A percentile compares a stretch with the other conserved stretches of the same genome.
Evolutionary conservation across 2,113 vertebrate species (phyloP).

Genomic region (Atherinomorus stipes): DNA sequence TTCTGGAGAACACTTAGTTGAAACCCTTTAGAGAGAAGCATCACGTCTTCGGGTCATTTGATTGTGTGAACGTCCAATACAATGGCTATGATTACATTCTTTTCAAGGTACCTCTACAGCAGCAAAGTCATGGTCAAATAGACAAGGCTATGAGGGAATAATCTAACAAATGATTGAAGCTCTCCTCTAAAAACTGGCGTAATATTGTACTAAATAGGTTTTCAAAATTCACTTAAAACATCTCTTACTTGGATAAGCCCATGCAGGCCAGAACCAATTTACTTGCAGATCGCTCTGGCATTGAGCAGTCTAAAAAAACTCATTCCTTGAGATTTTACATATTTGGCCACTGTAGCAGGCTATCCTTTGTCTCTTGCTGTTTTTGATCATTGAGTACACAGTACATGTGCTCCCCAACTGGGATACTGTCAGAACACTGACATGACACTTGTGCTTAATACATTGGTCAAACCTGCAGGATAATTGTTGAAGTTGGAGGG

Average conservation of each 20-base stretch:
- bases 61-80: conserved; percentile 20
- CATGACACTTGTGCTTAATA: conserved; percentile 37
- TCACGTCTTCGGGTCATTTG: conserved; percentile 19
- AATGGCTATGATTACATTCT: conserved; percentile 41
- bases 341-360: conserved; percentile 69
- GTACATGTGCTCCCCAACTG: conserved; percentile 37
- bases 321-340: conserved; percentile 46
- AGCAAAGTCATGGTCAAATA: conserved; percentile 37
- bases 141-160: conserved; percentile 41
- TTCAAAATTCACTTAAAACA: conserved; percentile 73
- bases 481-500: conserved; percentile 46
- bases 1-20: background rate
- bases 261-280: conserved; percentile 54
- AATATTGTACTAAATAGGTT: conserved; percentile 41
- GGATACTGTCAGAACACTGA: conserved; percentile 50
- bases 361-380: conserved; percentile 65
- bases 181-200: conserved; percentile 45
- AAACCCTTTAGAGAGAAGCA: conserved; percentile 14
- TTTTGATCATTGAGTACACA: conserved; percentile 69
- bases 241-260: conserved; percentile 59
- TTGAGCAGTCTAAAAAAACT: conserved; percentile 32
- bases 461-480: conserved; percentile 31
- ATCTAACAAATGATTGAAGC: conserved; percentile 61
- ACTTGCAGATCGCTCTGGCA: conserved; percentile 71
- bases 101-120: conserved; percentile 37